Base-by-base conservation (phyloP, 2,797 vertebrate genomes). In the Neoniphon sammara region DNA sequence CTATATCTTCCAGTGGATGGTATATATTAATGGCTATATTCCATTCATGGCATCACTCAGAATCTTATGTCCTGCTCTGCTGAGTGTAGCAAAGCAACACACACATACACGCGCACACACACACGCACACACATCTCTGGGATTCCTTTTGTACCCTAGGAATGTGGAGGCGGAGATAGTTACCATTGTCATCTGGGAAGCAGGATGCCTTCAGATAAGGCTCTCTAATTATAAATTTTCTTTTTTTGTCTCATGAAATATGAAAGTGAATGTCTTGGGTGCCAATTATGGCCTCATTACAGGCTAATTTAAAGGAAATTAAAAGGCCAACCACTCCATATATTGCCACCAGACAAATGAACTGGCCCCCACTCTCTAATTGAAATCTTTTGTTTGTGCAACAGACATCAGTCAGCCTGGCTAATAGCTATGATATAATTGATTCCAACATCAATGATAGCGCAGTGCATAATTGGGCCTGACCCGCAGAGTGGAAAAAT, bases 361-460 rank as follows among this genome's bases (percentile, higher is more conserved):
- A 91, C 86, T 87, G 78, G 80, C 86, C 88, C 91, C 84, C 74
- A 20, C 75, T 63, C 86, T 82, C 89, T 92, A 91, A 93, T 91
- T 90, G 89, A 91, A 92, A 92, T 89, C 85, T 89, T 92, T 91
- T 91, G 91, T 93, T 93, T 92, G 86, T 91, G 87, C 85, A 85
- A 89, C 91, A 91, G 88, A 91, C 93, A 93, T 92, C 92, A 91
- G 89, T 92, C 92, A 91, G 82, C 56, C 81, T 68, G 82, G 78
- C 90, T 92, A 91, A 92, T 90, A 87, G 88, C 91, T 86, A 85
- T 91, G 87, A 91, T 92, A 91, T 91, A 92, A 93, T 91, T 91
- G 91, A 93, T 92, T 92, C 86, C 74, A 85, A 81, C 92, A 89
- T 91, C 91, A 88, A 82, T 91, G 87, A 90, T 88, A 81, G 87